Conservation (phyloP, 2,113 vertebrate species). For the Neogobius melanostomus region DNA sequence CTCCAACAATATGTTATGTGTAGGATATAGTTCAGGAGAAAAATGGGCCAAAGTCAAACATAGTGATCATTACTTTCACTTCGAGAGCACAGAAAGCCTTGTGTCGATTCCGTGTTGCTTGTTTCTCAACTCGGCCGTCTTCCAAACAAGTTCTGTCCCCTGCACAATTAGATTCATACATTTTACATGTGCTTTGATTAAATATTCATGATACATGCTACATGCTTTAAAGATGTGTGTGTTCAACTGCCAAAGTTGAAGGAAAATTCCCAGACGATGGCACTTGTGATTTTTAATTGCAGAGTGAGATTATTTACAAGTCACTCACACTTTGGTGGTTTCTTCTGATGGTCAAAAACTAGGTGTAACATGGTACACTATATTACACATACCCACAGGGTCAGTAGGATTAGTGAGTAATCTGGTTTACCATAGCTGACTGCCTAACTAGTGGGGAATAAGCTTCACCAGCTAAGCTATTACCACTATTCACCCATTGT, state of each 20-base stretch:
- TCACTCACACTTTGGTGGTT: no score
- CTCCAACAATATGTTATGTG: conserved; percentile 41
- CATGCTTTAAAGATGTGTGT: not conserved
- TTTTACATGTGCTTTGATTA: not conserved
- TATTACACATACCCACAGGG: no score
- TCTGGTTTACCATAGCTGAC: no score
- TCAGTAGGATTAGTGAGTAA: no score
- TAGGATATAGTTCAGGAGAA: conserved; percentile 45
- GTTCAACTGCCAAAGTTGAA: not conserved
- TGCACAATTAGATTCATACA: not conserved
- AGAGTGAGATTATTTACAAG: no score
- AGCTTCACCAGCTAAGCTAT: no score
- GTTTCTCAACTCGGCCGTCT: conserved; percentile 3
- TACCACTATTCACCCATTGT: no score
- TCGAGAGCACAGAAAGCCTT: conserved; percentile 3
- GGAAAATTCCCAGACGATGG: no score
- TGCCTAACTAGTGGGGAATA: no score
- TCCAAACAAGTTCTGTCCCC: not conserved
- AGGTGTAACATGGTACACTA: no score
- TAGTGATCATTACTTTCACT: conserved; percentile 2
- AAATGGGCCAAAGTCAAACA: conserved; percentile 21
- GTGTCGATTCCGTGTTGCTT: not conserved
- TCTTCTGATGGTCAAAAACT: no score
- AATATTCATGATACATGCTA: not conserved
- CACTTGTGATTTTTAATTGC: no score